A percentile compares a stretch with the other conserved stretches of the same genome.
These are phyloP conservation scores for Nymphicus hollandicus DNA, from an alignment of 2,113 vertebrate genomes.

Conservation along the genomic window DNA sequence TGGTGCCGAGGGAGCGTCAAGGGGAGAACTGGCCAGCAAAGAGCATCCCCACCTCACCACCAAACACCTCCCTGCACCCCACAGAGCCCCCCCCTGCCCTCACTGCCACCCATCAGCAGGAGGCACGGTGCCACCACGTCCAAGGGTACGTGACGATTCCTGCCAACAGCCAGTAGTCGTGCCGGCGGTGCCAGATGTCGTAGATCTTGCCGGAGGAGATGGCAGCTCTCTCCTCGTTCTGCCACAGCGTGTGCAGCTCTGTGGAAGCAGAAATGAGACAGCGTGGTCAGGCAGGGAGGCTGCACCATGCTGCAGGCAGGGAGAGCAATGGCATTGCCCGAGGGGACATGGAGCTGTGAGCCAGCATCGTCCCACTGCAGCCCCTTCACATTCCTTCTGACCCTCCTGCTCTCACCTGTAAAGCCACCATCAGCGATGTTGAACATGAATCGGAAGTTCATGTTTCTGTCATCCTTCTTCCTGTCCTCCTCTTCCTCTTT, in stretches of 20 bases:
- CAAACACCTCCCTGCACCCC: not conserved
- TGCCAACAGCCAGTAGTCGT: slow-evolving; percentile 97
- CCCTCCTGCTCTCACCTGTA: slow-evolving; percentile 77
- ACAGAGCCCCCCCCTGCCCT: not conserved
- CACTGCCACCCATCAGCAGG: accelerated
- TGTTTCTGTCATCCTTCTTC: slow-evolving; percentile 84
- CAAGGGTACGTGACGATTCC: slow-evolving; percentile 98
- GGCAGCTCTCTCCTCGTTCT: slow-evolving; percentile 93
- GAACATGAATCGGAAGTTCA: slow-evolving; percentile 94
- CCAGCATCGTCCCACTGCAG: not conserved
- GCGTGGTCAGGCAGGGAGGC: not conserved
- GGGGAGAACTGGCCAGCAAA: slow-evolving; percentile 4
- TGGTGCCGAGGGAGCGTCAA: slow-evolving; percentile 61
- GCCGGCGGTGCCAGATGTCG: slow-evolving; percentile 97
- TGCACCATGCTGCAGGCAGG: not conserved
- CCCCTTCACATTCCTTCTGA: not conserved
- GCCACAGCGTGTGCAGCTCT: slow-evolving; percentile 98
- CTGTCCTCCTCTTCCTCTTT: slow-evolving; percentile 86
- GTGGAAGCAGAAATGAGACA: not conserved
- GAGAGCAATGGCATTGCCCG: accelerated
- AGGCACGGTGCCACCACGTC: not conserved
- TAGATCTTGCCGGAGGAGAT: slow-evolving; percentile 94
- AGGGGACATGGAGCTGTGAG: not conserved
- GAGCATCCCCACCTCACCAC: not conserved
- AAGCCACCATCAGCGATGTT: slow-evolving; percentile 97